phyloP scores from a whole-genome alignment of 2,797 vertebrate species.

The Natrix natrix region DNA sequence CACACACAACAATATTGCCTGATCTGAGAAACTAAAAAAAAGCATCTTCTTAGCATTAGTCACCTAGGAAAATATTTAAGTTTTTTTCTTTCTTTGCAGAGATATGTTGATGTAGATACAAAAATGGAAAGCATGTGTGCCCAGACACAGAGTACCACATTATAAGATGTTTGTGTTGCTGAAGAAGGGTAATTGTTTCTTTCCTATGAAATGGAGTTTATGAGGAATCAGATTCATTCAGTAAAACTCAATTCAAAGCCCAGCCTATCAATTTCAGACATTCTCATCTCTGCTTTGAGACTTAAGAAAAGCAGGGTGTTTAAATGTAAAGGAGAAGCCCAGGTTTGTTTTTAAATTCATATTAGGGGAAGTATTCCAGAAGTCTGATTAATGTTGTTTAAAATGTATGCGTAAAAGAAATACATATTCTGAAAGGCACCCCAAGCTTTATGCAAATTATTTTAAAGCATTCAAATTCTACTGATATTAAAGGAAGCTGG shows the following conservation, averaged over 20 bases:
- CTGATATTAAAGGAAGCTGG: neutral
- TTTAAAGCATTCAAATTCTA: conserved; percentile 3
- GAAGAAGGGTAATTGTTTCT: neutral
- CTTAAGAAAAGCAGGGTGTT: conserved; percentile 7
- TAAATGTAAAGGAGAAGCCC: conserved; percentile 1
- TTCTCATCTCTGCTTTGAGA: conserved; percentile 16
- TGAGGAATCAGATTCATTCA: conserved; percentile 28
- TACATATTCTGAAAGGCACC: neutral
- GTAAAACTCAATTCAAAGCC: conserved; percentile 30
- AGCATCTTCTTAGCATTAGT: neutral
- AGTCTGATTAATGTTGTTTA: neutral
- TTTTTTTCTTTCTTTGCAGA: neutral
- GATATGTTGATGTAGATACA: neutral
- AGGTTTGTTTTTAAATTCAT: conserved; percentile 20
- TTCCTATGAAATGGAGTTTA: neutral
- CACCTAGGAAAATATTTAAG: neutral
- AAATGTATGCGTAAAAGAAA: neutral
- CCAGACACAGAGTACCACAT: neutral
- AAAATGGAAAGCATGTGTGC: rapidly evolving
- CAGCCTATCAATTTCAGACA: conserved; percentile 28
- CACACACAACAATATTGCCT: neutral
- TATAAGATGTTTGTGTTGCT: neutral
- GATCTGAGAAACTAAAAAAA: neutral
- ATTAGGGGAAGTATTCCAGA: neutral
- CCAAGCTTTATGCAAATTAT: neutral